phyloP scores from a whole-genome alignment of 2,888 invertebrate species.

The Helicoverpa assulta region DNA sequence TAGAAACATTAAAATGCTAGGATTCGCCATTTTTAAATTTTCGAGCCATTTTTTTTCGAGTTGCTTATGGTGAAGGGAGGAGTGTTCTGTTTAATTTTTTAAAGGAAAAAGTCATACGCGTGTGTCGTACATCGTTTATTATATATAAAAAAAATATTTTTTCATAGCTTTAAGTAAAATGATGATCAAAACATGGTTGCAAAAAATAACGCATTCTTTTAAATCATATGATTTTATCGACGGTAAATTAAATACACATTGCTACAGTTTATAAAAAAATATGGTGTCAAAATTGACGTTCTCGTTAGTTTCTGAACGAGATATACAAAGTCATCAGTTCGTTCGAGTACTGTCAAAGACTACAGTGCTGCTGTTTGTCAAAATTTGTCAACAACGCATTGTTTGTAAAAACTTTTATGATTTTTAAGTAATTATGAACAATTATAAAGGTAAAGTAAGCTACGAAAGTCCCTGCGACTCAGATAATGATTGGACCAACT shows the following conservation, averaged over 20 bases:
- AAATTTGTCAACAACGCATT: neutral
- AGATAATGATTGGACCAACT: conserved; percentile 86
- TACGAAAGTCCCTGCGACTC: conserved; percentile 84
- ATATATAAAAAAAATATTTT: neutral
- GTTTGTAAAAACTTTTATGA: neutral
- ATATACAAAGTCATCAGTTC: neutral
- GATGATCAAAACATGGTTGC: neutral
- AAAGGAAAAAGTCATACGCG: neutral
- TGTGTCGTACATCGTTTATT: neutral
- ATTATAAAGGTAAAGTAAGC: conserved; percentile 72
- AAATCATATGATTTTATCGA: neutral
- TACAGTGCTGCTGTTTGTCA: neutral
- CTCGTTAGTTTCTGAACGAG: neutral
- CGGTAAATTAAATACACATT: neutral
- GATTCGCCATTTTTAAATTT: conserved; percentile 39
- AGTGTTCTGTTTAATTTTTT: neutral
- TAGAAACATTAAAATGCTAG: conserved; percentile 8
- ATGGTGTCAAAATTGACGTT: neutral
- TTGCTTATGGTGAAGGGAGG: neutral
- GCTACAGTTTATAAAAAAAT: neutral
- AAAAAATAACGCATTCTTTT: neutral
- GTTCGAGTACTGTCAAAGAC: no score
- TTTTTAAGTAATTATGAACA: conserved; percentile 69
- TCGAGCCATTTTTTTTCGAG: conserved; percentile 19
- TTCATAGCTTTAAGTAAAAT: neutral